Percentiles rank a stretch among this genome's conserved stretches.
These are phyloP conservation scores for Hylaea fasciaria DNA, from an alignment of 2,888 invertebrate species.

Conservation along the genomic window DNA sequence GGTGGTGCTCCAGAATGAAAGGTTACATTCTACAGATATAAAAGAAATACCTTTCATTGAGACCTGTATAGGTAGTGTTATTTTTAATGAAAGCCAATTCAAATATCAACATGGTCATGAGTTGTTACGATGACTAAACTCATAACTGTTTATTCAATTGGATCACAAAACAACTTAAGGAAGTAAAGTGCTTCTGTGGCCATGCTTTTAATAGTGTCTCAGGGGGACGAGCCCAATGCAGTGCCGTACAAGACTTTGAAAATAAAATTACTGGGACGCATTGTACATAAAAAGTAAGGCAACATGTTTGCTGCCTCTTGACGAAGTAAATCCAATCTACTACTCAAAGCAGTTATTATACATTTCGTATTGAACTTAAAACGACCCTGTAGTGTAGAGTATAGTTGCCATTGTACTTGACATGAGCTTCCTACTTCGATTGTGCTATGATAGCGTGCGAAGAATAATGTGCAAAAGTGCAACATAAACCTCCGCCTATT, in stretches of 20 bases:
- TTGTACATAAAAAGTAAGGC: too few relatives aligned
- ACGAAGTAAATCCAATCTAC: too few relatives aligned
- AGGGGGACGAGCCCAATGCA: too few relatives aligned
- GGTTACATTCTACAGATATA: conserved; percentile 18
- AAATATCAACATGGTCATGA: conserved; percentile 19
- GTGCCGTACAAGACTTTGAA: too few relatives aligned
- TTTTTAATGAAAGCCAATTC: conserved; percentile 7
- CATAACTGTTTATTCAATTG: conserved; percentile 15
- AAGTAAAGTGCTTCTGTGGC: neutral
- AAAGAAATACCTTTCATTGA: conserved; percentile 21
- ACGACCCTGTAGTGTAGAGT: neutral
- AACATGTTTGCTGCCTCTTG: too few relatives aligned
- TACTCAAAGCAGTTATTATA: too few relatives aligned
- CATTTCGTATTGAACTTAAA: neutral
- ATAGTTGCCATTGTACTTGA: conserved; percentile 48
- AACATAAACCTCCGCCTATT: too few relatives aligned
- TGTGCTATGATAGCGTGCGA: neutral
- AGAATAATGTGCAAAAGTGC: neutral
- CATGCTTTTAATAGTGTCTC: neutral
- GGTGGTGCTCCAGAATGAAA: conserved; percentile 26
- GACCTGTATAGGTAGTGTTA: conserved; percentile 9
- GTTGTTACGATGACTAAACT: conserved; percentile 25
- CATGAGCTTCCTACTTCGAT: neutral
- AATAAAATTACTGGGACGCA: too few relatives aligned
- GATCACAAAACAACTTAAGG: conserved; percentile 15